phyloP scores from a whole-genome alignment of 2,113 vertebrate genomes.

The Paradisaea rubra region DNA sequence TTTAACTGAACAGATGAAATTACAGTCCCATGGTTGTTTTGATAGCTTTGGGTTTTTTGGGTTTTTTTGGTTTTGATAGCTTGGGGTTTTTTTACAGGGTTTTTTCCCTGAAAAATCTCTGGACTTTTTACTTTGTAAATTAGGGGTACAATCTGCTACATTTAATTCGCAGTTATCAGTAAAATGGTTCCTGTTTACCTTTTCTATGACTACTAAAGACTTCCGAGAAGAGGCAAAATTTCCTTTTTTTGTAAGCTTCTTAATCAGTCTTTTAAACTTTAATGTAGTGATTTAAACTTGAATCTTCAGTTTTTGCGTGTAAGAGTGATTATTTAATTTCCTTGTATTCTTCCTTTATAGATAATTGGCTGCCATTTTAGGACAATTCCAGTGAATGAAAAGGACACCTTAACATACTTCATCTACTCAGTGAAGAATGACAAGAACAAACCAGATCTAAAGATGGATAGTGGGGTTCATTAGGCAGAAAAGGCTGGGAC shows the following conservation, averaged over 20 bases:
- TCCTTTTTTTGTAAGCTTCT: neutral
- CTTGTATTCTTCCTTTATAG: constrained; percentile 62
- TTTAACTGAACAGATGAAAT: neutral
- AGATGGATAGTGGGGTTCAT: constrained; percentile 75
- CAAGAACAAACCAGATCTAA: constrained; percentile 80
- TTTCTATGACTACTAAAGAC: neutral
- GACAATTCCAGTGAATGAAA: constrained; percentile 84
- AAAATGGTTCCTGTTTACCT: neutral
- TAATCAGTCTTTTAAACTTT: neutral
- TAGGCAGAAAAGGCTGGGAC: constrained; percentile 56
- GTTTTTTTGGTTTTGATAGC: no score
- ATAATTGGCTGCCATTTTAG: constrained; percentile 84
- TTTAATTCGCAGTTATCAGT: neutral
- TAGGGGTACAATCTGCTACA: neutral
- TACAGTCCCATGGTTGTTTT: neutral
- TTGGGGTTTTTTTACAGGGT: neutral
- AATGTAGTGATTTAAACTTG: neutral
- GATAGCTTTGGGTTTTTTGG: neutral
- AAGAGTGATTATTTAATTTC: constrained; percentile 16
- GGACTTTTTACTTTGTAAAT: neutral
- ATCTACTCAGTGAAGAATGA: constrained; percentile 85
- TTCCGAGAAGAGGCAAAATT: neutral
- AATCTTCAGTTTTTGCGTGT: neutral
- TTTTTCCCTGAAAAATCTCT: neutral
- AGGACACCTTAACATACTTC: constrained; percentile 84